These are phyloP conservation scores for Lamellibrachia luymesi DNA, from an alignment of 1,140 invertebrate genomes.

Conservation along the genomic window DNA sequence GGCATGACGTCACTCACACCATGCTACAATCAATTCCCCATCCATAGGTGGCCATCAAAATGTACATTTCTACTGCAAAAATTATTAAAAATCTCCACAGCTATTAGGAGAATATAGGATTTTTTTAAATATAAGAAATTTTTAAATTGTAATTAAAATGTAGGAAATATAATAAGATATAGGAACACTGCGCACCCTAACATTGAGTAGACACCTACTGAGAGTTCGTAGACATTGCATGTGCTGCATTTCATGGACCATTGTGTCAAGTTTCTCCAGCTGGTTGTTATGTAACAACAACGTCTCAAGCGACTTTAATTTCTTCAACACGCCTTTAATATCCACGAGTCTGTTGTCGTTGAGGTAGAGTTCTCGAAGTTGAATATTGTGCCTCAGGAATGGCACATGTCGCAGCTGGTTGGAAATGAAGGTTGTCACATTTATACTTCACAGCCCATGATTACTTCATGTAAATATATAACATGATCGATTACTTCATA, in stretches of 20 bases:
- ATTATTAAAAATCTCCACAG: too few species aligned
- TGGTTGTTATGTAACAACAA: constrained; percentile 13
- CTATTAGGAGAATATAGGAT: too few species aligned
- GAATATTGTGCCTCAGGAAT: not conserved
- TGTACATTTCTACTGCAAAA: too few species aligned
- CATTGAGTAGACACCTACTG: not conserved
- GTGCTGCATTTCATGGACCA: not conserved
- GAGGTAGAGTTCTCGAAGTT: not conserved
- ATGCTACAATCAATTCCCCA: too few species aligned
- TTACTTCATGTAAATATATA: not conserved
- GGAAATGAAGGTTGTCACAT: not conserved
- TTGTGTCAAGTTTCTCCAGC: constrained; percentile 1
- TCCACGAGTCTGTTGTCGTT: not conserved
- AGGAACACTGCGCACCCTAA: too few species aligned
- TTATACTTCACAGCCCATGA: not conserved
- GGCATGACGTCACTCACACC: too few species aligned
- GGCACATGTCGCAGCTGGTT: not conserved
- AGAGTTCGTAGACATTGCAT: constrained; percentile 14
- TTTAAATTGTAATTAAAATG: not conserved
- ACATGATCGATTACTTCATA: not conserved
- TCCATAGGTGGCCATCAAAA: too few species aligned
- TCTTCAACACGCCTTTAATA: constrained; percentile 11
- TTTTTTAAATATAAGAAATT: too few species aligned
- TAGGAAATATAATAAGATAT: too few species aligned
- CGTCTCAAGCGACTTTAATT: not conserved